Conservation (phyloP, 2,113 vertebrate species). For the Cathartes aura region DNA sequence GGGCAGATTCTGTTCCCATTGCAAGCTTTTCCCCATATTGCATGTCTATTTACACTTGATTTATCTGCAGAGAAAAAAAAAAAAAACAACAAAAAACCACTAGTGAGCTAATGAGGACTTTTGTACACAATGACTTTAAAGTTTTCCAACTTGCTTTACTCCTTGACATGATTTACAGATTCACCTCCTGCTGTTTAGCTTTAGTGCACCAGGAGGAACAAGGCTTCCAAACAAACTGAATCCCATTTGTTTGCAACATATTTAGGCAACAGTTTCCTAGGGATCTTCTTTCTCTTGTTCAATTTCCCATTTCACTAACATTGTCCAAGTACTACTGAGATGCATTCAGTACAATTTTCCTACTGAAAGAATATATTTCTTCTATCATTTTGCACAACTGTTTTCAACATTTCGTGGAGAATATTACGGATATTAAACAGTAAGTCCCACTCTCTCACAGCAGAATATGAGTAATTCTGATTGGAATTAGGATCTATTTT, state of each 20-base stretch:
- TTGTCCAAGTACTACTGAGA: background rate
- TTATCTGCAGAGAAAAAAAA: background rate
- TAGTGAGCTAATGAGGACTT: background rate
- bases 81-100: background rate
- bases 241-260: background rate
- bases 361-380: background rate
- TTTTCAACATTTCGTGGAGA: background rate
- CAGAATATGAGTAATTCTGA: background rate
- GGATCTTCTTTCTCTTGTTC: background rate
- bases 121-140: background rate
- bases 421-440: background rate
- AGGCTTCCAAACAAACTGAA: background rate
- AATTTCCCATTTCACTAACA: background rate
- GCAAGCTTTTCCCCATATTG: background rate
- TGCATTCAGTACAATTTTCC: background rate
- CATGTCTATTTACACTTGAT: background rate
- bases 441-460: background rate
- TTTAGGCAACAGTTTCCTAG: background rate
- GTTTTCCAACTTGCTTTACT: background rate
- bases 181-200: background rate
- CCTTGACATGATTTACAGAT: background rate
- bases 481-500: background rate
- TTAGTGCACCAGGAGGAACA: background rate
- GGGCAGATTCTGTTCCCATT: background rate
- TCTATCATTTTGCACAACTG: background rate